Conservation (phyloP, 2,797 vertebrate species). For the Podargus strigoides region DNA sequence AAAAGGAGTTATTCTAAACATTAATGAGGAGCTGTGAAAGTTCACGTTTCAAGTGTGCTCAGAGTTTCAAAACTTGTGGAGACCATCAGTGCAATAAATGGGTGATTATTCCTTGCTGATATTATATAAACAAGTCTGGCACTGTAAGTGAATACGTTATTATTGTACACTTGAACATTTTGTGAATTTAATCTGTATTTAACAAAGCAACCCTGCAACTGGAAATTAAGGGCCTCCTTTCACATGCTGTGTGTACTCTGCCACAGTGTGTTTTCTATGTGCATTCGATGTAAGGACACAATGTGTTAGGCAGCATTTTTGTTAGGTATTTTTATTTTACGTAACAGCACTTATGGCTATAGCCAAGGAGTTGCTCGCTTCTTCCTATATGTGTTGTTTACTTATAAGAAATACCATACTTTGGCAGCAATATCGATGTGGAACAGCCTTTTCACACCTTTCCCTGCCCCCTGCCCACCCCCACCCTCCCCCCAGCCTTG, state of each 20-base stretch:
- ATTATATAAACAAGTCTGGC: slow-evolving; percentile 47
- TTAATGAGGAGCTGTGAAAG: neutral
- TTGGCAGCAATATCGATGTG: neutral
- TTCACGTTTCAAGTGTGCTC: neutral
- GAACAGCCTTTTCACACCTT: slow-evolving; percentile 17
- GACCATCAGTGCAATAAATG: neutral
- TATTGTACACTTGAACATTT: slow-evolving; percentile 41
- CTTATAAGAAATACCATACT: neutral
- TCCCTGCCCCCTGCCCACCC: neutral
- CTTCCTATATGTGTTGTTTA: neutral
- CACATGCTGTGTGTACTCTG: neutral
- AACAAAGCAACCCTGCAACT: slow-evolving; percentile 25
- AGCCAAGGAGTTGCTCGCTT: neutral
- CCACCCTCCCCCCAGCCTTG: neutral
- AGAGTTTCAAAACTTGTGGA: slow-evolving; percentile 10
- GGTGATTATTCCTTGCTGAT: slow-evolving; percentile 18
- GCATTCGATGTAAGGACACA: neutral
- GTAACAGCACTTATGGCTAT: neutral
- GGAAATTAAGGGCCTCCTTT: slow-evolving; percentile 41
- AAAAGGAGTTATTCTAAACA: slow-evolving; percentile 13
- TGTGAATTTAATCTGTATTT: slow-evolving; percentile 42
- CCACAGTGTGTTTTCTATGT: neutral
- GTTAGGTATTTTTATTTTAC: neutral
- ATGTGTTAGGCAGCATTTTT: neutral
- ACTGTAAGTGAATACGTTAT: neutral